Conservation (phyloP, 2,888 invertebrate species). For the Octonoba sinensis region DNA sequence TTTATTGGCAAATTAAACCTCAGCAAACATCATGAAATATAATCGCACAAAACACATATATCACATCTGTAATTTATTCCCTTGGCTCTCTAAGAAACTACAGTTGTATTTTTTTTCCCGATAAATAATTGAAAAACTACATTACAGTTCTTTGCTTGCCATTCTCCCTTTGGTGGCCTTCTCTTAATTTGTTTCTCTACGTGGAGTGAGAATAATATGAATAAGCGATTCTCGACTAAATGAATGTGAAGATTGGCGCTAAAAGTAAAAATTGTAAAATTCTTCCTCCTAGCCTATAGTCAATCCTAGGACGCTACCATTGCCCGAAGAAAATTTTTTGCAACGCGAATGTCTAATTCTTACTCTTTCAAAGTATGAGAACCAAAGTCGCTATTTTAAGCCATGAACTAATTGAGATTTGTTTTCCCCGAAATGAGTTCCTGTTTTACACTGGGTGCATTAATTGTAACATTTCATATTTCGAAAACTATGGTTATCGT, state of each 20-base stretch:
- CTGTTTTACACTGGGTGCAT: too few relatives aligned
- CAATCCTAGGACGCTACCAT: slow-evolving; percentile 57
- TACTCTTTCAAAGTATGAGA: slow-evolving; percentile 42
- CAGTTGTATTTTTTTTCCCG: slow-evolving; percentile 59
- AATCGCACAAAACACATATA: slow-evolving; percentile 63
- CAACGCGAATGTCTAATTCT: slow-evolving; percentile 40
- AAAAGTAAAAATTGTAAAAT: slow-evolving; percentile 64
- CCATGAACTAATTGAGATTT: slow-evolving; percentile 41
- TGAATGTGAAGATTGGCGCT: slow-evolving; percentile 62
- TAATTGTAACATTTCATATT: too few relatives aligned
- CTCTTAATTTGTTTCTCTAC: slow-evolving; percentile 36
- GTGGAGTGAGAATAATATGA: slow-evolving; percentile 60
- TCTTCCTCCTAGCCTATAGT: slow-evolving; percentile 54
- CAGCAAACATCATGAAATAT: slow-evolving; percentile 62
- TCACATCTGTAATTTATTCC: slow-evolving; percentile 65
- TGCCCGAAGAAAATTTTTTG: slow-evolving; percentile 31
- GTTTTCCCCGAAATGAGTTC: neutral
- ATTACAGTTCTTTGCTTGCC: slow-evolving; percentile 55
- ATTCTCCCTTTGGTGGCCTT: slow-evolving; percentile 30
- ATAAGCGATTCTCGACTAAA: slow-evolving; percentile 55
- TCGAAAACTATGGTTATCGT: slow-evolving; percentile 48
- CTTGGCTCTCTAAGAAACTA: slow-evolving; percentile 64
- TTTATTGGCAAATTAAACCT: slow-evolving; percentile 62
- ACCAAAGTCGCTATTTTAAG: slow-evolving; percentile 38
- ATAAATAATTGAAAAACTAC: slow-evolving; percentile 62